Percentiles rank a stretch among this genome's conserved stretches.
These are phyloP conservation scores for Microplitis deprimator DNA, from an alignment of 2,888 invertebrate species.

Conservation along the genomic window DNA sequence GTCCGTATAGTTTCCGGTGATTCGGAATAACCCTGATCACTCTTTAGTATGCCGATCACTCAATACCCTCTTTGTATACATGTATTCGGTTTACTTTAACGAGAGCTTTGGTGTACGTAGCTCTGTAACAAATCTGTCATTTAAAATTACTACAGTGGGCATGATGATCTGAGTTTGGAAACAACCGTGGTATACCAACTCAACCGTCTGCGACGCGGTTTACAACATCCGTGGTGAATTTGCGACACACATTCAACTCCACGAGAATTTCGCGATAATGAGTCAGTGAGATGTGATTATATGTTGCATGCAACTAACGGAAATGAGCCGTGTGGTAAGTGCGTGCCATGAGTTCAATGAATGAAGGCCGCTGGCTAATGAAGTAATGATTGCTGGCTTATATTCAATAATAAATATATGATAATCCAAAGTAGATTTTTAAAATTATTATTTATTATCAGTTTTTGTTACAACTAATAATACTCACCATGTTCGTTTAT, in stretches of 20 bases:
- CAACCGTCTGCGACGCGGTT: slow-evolving; percentile 24
- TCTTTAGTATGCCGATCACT: background rate
- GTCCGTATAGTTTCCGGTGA: background rate
- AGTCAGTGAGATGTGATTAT: slow-evolving; percentile 11
- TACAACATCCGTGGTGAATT: slow-evolving; percentile 26
- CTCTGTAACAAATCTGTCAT: slow-evolving; percentile 1
- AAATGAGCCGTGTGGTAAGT: slow-evolving; percentile 18
- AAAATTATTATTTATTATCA: background rate
- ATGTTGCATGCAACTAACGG: background rate
- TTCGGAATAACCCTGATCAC: background rate
- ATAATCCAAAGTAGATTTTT: background rate
- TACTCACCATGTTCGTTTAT: background rate
- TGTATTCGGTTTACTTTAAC: background rate
- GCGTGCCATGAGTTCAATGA: background rate
- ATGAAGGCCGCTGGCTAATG: background rate
- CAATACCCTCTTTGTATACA: background rate
- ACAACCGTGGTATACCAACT: slow-evolving; percentile 3
- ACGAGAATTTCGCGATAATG: slow-evolving; percentile 20
- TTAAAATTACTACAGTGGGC: background rate
- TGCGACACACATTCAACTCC: slow-evolving; percentile 19
- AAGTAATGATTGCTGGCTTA: background rate
- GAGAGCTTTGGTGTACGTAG: slow-evolving; percentile 6
- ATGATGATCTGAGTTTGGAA: slow-evolving; percentile 7
- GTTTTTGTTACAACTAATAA: background rate
- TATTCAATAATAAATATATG: background rate